Evolutionary conservation across 1,140 invertebrate species (phyloP), one percentile per base, ranked within the genome.

Genomic region (Papilio helenus): DNA sequence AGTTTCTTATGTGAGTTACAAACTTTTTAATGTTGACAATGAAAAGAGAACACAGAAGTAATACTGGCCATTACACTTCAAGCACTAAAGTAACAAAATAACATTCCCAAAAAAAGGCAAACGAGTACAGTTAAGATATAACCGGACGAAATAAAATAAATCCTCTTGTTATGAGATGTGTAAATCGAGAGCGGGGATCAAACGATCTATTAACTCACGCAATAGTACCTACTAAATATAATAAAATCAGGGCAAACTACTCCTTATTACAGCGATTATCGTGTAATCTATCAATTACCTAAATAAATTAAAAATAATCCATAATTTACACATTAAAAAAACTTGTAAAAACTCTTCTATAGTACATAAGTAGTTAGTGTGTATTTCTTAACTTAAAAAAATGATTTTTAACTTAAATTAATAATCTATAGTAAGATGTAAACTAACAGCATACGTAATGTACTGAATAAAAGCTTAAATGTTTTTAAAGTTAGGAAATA

Each of bases 181-280:
- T 73, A 73, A 73, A 49, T 73, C 42, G 39, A 73, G 72, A 10
- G 8, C 34, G 14, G 14, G 34, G 72, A 14, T 14, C 39, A 73
- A 73, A 73, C 72, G 72, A 46, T 10, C 5, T 39, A 72, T 46
- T 73, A 73, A 73, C n/a, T 44, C n/a, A 39, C 42, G n/a, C n/a
- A 42, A 42, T 29, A 42, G 71, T 8, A 9, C 18, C n/a, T n/a
- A n/a, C n/a, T n/a, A n/a, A n/a, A n/a, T n/a, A n/a, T n/a, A 72
- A 72, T 72, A 72, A 72, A 72, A 72, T 72, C 71, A n/a, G 18
- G 5, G 39, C 8, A 20, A 44, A 72, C 71, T 72, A 34, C 29
- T 72, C 39, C 4, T 18, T 72, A 10, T 72, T 72, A 46, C 2
- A 58, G 20, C 3, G 8, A 58, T 7, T 3, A 58, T 58, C 55